Evolutionary conservation across 2,113 vertebrate genomes (phyloP), one percentile per base, ranked within the genome.

Genomic region (Sphaerodactylus townsendi): DNA sequence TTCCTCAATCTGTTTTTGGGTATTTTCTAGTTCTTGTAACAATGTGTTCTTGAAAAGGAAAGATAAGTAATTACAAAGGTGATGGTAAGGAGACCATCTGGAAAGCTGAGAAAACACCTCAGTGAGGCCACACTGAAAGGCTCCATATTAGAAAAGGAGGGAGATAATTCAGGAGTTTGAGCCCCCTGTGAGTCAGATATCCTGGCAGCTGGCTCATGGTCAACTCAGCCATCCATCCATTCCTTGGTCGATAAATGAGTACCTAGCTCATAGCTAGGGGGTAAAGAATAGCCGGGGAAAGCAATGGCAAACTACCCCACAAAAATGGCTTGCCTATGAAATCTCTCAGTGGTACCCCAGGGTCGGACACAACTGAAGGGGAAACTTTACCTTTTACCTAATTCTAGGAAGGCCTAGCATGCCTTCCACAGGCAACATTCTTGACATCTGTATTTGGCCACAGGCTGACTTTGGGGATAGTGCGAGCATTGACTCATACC

Each of bases 1-100:
- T 86, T 98, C 98, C 91, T 98, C 98, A 37, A 98, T 96, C 93
- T 98, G 98, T 95, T 98, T 97, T 95, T 98, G 98, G 86, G 97
- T 98, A 92, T 96, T 98, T 95, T 99, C 98, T 86, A 99, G 96
- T 92, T 99, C 98, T 94, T 98, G 98, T 88, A 98, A 98, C 85
- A 99, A 94, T 0, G 97, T 96, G 89, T 99, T 99, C 98, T 99
- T 83, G 64, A 92, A 87, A 71, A 76, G 66, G 68, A 41, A 87
- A 90, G 88, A 86, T 0, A 0, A 86, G 86, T 92, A 92, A 83
- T 11, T 72, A 76, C 86, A 92, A 87, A 91, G 82, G 91, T 56
- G 21, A 19, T 56, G 53, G 53, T 56, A 66, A 85, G 85, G 78
- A 87, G 79, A 87, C 62, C 7, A 0, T 86, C 91, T 77, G 91